Percentiles rank a stretch among this genome's conserved stretches.
These are phyloP conservation scores for Drosophila carrolli DNA, from an alignment of 1,140 invertebrate genomes.

Conservation along the genomic window DNA sequence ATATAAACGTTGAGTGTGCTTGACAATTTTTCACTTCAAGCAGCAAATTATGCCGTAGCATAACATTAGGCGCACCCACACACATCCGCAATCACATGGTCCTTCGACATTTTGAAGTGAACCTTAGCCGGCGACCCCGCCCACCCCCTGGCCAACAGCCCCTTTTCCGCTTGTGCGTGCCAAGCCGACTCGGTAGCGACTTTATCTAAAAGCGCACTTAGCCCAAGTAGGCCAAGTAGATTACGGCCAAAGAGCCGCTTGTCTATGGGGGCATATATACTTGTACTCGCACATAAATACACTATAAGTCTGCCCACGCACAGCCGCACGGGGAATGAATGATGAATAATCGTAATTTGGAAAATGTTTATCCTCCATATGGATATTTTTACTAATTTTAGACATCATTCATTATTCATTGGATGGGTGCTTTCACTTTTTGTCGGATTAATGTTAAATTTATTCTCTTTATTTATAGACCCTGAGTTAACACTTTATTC, in stretches of 20 bases:
- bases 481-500: too few relatives aligned
- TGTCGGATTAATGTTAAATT: too few relatives aligned
- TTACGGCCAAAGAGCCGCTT: constrained; percentile 66
- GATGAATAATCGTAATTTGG: constrained; percentile 43
- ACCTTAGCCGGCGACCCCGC: constrained; percentile 15
- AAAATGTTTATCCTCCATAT: constrained; percentile 14
- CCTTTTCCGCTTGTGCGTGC: constrained; percentile 57
- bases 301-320: constrained; percentile 6
- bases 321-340: constrained; percentile 6
- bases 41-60: constrained; percentile 80
- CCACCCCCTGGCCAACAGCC: neutral
- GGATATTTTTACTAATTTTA: constrained; percentile 23
- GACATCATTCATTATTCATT: constrained; percentile 19
- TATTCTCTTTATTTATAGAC: too few relatives aligned
- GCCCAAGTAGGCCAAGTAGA: constrained; percentile 81
- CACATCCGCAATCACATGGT: constrained; percentile 12
- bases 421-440: neutral
- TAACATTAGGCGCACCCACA: constrained; percentile 71
- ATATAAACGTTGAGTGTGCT: constrained; percentile 76
- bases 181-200: constrained; percentile 67
- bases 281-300: constrained; percentile 10
- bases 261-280: constrained; percentile 20
- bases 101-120: constrained; percentile 45
- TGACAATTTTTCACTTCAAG: constrained; percentile 82
- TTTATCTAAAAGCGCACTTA: constrained; percentile 82